Evolutionary conservation across 2,113 vertebrate genomes (phyloP).

Genomic region (Alligator sinensis): DNA sequence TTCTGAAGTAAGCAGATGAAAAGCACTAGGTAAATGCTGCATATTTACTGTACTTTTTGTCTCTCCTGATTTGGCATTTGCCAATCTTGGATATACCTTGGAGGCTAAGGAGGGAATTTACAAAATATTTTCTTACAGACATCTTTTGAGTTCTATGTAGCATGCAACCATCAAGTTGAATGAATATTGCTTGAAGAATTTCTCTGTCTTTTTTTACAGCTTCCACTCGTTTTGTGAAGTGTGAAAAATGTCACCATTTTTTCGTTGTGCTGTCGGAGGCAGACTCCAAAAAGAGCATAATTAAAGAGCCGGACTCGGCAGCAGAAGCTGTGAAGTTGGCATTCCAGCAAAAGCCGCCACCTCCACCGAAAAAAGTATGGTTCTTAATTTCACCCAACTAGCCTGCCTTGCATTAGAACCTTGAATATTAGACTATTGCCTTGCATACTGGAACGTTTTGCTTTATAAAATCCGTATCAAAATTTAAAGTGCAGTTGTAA

Average conservation of each 20-base stretch:
- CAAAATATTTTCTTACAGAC: not conserved
- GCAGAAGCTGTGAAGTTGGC: conserved; percentile 94
- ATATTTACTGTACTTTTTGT: not conserved
- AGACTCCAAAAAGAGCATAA: conserved; percentile 95
- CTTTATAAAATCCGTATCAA: not conserved
- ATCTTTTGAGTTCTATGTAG: not conserved
- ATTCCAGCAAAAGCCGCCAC: conserved; percentile 95
- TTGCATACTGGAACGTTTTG: not conserved
- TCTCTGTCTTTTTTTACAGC: conserved; percentile 77
- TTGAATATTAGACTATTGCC: too few species aligned
- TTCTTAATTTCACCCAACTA: not conserved
- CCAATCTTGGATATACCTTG: not conserved
- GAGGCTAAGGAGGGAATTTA: not conserved
- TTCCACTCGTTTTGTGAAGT: conserved; percentile 97
- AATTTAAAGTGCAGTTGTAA: not conserved
- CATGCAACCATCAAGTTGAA: not conserved
- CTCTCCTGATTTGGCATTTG: not conserved
- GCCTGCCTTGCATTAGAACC: not conserved
- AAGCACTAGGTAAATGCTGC: not conserved
- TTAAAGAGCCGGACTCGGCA: conserved; percentile 94
- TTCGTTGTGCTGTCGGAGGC: conserved; percentile 98
- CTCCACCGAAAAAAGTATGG: conserved; percentile 94
- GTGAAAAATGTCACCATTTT: conserved; percentile 98
- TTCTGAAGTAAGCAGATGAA: not conserved
- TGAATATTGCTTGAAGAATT: not conserved